Conservation (phyloP, 2,797 vertebrate genomes). For the Diglossa cyanea region DNA sequence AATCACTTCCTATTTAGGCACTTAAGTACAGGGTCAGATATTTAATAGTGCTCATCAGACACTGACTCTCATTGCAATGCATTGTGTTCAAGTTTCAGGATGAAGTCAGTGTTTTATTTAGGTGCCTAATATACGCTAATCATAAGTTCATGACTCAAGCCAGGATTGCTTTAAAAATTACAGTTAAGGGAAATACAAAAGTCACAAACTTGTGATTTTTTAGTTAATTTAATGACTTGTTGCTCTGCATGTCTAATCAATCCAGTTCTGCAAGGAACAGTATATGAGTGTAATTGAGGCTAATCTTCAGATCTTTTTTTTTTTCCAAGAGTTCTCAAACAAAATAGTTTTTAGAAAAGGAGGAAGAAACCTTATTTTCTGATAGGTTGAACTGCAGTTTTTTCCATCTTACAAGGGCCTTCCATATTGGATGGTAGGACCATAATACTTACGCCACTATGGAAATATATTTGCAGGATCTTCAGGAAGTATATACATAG, state of each 20-base stretch:
- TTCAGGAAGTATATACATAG: neutral
- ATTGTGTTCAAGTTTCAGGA: neutral
- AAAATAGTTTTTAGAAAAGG: neutral
- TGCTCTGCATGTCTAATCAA: neutral
- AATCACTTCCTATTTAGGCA: neutral
- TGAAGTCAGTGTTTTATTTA: neutral
- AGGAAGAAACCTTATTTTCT: neutral
- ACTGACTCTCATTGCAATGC: neutral
- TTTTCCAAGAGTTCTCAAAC: neutral
- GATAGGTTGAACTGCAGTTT: neutral
- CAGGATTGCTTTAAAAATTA: neutral
- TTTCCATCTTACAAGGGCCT: neutral
- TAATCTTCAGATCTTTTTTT: neutral
- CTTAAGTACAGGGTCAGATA: neutral
- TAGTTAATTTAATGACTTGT: neutral
- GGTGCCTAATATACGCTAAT: neutral
- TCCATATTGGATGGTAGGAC: neutral
- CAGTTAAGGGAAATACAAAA: neutral
- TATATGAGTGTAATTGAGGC: neutral
- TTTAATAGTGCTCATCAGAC: neutral
- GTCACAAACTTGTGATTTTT: neutral
- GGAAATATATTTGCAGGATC: neutral
- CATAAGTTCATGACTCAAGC: neutral
- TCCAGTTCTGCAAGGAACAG: neutral
- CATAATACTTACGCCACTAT: neutral